Evolutionary conservation across 1,140 invertebrate genomes (phyloP).

Genomic region (Glomeris maerens): DNA sequence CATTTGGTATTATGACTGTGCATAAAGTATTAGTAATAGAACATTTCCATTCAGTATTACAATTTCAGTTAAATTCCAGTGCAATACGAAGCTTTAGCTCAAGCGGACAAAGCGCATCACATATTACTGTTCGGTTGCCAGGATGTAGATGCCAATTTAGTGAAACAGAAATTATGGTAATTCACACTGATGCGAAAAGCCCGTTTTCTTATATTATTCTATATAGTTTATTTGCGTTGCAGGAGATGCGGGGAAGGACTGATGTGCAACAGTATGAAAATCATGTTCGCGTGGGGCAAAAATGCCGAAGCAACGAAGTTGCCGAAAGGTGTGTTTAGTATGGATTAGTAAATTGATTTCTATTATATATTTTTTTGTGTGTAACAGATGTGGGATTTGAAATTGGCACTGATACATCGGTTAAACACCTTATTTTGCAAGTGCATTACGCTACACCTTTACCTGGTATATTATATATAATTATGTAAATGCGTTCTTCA

Average conservation of each 20-base stretch:
- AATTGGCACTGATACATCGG: constrained; percentile 34
- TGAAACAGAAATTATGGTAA: constrained; percentile 23
- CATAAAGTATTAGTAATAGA: not conserved
- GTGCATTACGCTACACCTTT: constrained; percentile 34
- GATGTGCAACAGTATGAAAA: constrained; percentile 29
- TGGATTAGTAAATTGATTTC: constrained; percentile 1
- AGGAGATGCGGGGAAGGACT: constrained; percentile 32
- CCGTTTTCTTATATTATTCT: no score
- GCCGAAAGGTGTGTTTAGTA: constrained; percentile 27
- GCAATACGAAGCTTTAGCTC: constrained; percentile 28
- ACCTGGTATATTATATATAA: constrained; percentile 8
- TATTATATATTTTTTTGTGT: constrained; percentile 7
- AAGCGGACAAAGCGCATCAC: constrained; percentile 37
- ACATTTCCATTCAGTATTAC: not conserved
- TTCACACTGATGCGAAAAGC: no score
- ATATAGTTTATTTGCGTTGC: constrained; percentile 9
- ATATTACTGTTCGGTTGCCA: constrained; percentile 46
- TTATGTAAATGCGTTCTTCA: not conserved
- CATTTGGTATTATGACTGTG: no score
- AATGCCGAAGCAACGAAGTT: constrained; percentile 43
- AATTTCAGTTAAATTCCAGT: no score
- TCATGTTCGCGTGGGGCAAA: constrained; percentile 50
- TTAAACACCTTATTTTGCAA: constrained; percentile 41
- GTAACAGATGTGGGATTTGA: constrained; percentile 38
- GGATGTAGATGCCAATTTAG: constrained; percentile 23